Evolutionary conservation across 2,113 vertebrate genomes (phyloP).

Genomic region (Eudyptes chrysolophus): DNA sequence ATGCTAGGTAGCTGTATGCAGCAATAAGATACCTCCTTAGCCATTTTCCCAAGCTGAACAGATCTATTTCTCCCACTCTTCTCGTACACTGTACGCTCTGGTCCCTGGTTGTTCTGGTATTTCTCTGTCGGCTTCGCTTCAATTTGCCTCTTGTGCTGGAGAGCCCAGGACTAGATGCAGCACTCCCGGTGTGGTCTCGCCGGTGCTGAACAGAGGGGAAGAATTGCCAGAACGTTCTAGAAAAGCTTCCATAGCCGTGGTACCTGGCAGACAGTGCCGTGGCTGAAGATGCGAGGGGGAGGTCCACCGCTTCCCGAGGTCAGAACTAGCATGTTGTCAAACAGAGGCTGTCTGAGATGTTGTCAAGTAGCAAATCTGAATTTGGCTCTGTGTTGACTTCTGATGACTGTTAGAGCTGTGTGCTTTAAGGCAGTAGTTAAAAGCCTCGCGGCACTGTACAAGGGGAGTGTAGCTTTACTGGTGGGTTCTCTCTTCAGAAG

Average conservation of each 20-base stretch:
- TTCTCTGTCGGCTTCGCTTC: not conserved
- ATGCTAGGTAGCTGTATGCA: too few species aligned
- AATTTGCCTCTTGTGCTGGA: not conserved
- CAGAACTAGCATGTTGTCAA: not conserved
- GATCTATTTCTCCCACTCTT: not conserved
- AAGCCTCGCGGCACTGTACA: not conserved
- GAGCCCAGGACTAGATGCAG: not conserved
- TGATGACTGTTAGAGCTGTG: not conserved
- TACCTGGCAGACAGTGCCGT: not conserved
- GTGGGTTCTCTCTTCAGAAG: not conserved
- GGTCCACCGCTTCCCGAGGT: not conserved
- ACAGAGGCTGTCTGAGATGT: not conserved
- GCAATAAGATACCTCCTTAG: not conserved
- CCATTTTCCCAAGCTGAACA: not conserved
- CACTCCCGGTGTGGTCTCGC: accelerated
- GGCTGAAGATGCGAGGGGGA: not conserved
- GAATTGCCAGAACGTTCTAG: not conserved
- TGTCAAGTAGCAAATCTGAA: not conserved
- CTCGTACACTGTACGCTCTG: not conserved
- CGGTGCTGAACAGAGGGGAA: not conserved
- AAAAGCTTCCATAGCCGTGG: not conserved
- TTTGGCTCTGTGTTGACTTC: not conserved
- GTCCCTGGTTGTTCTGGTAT: not conserved
- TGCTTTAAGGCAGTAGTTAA: not conserved
- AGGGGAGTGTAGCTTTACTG: not conserved